A percentile compares a stretch with the other conserved stretches of the same genome.
These are phyloP conservation scores for Cyclopterus lumpus DNA, from an alignment of 2,797 vertebrate genomes.

Conservation along the genomic window DNA sequence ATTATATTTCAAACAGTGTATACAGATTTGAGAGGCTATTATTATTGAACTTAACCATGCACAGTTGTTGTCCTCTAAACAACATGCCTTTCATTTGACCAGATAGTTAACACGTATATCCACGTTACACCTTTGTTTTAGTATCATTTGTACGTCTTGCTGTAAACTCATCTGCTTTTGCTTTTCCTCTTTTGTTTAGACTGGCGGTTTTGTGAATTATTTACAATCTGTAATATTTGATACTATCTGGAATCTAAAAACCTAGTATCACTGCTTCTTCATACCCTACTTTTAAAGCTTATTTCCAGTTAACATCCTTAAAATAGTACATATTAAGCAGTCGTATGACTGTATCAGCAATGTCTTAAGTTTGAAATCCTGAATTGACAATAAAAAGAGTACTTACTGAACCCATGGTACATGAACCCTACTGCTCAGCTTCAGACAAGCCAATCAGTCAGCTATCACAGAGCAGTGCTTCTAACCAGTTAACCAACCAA, in stretches of 20 bases:
- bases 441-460: background rate
- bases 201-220: background rate
- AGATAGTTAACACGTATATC: background rate
- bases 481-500: background rate
- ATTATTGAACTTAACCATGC: conserved; percentile 1
- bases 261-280: conserved; percentile 18
- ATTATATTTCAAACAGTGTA: background rate
- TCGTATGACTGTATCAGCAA: background rate
- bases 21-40: background rate
- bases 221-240: conserved; percentile 3
- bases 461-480: background rate
- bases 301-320: conserved; percentile 20
- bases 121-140: background rate
- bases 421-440: background rate
- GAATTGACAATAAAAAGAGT: background rate
- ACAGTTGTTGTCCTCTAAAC: conserved; percentile 3
- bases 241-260: conserved; percentile 25
- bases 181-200: background rate
- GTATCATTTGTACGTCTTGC: background rate
- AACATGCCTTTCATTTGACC: background rate
- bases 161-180: background rate
- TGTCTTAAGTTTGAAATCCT: background rate
- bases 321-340: conserved; percentile 1
- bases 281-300: conserved; percentile 3
- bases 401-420: background rate